Evolutionary conservation across 2,113 vertebrate genomes (phyloP), one percentile per base, ranked within the genome.

Genomic region (Campylomormyrus tamandua): DNA sequence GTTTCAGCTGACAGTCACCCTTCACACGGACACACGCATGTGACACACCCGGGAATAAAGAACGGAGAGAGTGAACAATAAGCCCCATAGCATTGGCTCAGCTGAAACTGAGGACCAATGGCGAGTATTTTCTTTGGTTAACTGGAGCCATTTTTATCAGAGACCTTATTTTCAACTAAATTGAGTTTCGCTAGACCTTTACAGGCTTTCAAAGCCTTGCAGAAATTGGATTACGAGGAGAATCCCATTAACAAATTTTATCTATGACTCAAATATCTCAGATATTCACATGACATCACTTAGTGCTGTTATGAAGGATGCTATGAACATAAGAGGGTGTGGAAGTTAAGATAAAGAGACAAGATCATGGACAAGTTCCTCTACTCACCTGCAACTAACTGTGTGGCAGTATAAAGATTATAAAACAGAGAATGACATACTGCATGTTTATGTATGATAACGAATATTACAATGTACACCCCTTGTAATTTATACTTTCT

Each of bases 231-330:
- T 96, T 96, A 96, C 83, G 91, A 95, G 92, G 93, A 93, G 96
- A 96, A 96, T 93, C 94, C 92, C 94, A 95, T 96, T 96, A 96
- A 92, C 93, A 95, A 95, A 96, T 96, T 95, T 94, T 92, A 95
- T 94, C 93, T 94, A 92, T 93, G 93, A 94, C 93, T 94, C 80
- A 92, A 95, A 95, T 96, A 94, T 95, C 93, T 94, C 91, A 93
- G 93, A 91, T 95, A 94, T 94, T 94, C 95, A 96, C 95, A 96
- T 96, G 96, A 96, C 93, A 95, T 96, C 90, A 92, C 95, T 96
- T 95, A 95, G 94, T 91, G 93, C 89, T 91, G 94, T 94, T 94
- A 91, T 92, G 85, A 89, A 90, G 66, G 89, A 92, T 62, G 19
- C 3, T 92, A 89, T 92, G 35, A 87, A 90, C 90, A 90, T 15